Percentiles rank a stretch among this genome's conserved stretches.
These are phyloP conservation scores for Dryadula phaetusa DNA, from an alignment of 2,888 invertebrate genomes.

Conservation along the genomic window DNA sequence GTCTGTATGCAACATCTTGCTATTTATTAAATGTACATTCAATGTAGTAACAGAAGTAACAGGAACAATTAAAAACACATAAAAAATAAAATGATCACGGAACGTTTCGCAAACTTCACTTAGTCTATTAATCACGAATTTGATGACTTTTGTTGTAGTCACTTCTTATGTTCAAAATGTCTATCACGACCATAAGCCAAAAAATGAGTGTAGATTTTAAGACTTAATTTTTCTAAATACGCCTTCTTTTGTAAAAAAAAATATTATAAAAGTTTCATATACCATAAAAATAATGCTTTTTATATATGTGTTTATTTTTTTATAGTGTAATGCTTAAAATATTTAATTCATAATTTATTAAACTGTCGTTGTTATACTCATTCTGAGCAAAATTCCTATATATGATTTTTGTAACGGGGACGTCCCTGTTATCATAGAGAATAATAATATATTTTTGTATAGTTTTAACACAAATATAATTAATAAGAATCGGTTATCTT, in stretches of 20 bases:
- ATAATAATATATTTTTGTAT: no score
- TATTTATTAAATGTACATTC: background rate
- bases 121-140: no score
- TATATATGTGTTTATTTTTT: background rate
- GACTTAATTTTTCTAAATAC: background rate
- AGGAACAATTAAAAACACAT: background rate
- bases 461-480: no score
- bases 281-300: no score
- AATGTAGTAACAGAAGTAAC: background rate
- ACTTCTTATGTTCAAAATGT: background rate
- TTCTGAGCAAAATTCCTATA: background rate
- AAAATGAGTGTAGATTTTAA: background rate
- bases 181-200: background rate
- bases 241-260: no score
- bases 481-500: no score
- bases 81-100: no score
- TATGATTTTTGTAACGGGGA: background rate
- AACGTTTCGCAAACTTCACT: no score
- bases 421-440: background rate
- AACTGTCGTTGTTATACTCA: background rate
- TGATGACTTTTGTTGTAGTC: background rate
- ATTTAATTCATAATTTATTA: background rate
- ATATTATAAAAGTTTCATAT: no score
- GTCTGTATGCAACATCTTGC: slow-evolving; percentile 55
- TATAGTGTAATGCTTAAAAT: background rate